Conservation (phyloP, 2,888 invertebrate species). For the Abrostola triplasia region DNA sequence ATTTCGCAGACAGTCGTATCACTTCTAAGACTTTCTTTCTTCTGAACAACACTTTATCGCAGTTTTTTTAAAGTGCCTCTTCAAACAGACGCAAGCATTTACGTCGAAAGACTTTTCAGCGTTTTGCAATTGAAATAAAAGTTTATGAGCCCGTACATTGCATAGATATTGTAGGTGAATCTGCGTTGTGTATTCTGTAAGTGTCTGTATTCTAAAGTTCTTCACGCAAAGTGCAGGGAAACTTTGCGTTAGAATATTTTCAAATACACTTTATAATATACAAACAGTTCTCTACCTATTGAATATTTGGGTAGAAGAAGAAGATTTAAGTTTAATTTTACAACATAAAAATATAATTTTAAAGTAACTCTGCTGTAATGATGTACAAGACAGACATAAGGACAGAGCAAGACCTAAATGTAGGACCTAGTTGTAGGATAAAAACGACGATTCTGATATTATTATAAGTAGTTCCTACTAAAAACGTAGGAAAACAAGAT, state of each 20-base stretch:
- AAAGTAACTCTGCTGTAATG: too few relatives aligned
- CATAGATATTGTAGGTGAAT: conserved; percentile 34
- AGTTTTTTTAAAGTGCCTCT: conserved; percentile 63
- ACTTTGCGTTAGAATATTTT: background rate
- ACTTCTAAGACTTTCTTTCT: conserved; percentile 52
- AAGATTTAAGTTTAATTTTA: too few relatives aligned
- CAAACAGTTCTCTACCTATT: too few relatives aligned
- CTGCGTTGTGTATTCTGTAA: conserved; percentile 34
- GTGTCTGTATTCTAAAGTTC: conserved; percentile 20
- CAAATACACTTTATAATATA: too few relatives aligned
- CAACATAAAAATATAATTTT: too few relatives aligned
- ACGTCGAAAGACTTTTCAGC: conserved; percentile 64
- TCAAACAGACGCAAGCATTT: conserved; percentile 64
- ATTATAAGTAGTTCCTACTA: too few relatives aligned
- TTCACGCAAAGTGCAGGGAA: background rate
- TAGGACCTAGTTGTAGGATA: too few relatives aligned
- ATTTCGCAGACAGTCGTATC: conserved; percentile 7
- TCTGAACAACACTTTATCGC: conserved; percentile 61
- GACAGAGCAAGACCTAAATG: too few relatives aligned
- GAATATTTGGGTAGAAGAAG: too few relatives aligned
- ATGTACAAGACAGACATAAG: too few relatives aligned
- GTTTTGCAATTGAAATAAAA: conserved; percentile 61
- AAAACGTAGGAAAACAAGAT: too few relatives aligned
- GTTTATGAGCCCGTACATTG: conserved; percentile 33
- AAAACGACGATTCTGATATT: too few relatives aligned